phyloP scores from a whole-genome alignment of 2,797 vertebrate species.

The Australoheros facetus region DNA sequence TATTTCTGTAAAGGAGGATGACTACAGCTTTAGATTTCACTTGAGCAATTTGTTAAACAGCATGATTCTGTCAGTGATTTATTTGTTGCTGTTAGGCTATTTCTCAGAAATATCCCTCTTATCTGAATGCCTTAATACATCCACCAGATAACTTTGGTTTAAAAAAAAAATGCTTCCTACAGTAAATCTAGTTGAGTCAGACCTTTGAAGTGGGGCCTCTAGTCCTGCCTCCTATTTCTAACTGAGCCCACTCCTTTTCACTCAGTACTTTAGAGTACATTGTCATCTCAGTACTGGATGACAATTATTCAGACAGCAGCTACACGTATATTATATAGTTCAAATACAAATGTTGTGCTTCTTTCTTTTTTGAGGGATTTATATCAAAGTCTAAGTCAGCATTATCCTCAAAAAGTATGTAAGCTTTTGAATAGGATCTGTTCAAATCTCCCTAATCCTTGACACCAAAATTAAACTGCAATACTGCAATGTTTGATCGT shows the following conservation, averaged over 20 bases:
- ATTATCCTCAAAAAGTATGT: conserved; percentile 60
- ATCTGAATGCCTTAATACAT: neutral
- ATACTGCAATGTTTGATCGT: conserved; percentile 54
- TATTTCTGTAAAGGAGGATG: neutral
- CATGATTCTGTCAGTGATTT: neutral
- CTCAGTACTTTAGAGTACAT: neutral
- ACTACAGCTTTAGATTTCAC: neutral
- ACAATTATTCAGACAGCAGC: conserved; percentile 25
- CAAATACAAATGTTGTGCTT: conserved; percentile 28
- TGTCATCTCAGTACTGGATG: neutral
- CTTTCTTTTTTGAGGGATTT: conserved; percentile 51
- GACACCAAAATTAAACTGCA: conserved; percentile 65
- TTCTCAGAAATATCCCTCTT: neutral
- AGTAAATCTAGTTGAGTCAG: neutral
- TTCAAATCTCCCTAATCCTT: conserved; percentile 71
- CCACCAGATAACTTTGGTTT: neutral
- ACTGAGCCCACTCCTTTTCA: neutral
- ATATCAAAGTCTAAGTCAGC: conserved; percentile 64
- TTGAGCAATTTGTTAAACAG: neutral
- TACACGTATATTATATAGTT: conserved; percentile 27
- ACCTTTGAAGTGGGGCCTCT: neutral
- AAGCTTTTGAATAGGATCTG: conserved; percentile 63
- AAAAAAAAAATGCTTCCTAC: neutral
- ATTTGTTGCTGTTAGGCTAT: neutral
- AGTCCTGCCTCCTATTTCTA: neutral